A percentile compares a stretch with the other conserved stretches of the same genome.
Evolutionary conservation across 1,140 invertebrate species (phyloP).

Genomic region (Protaetia brevitarsis): DNA sequence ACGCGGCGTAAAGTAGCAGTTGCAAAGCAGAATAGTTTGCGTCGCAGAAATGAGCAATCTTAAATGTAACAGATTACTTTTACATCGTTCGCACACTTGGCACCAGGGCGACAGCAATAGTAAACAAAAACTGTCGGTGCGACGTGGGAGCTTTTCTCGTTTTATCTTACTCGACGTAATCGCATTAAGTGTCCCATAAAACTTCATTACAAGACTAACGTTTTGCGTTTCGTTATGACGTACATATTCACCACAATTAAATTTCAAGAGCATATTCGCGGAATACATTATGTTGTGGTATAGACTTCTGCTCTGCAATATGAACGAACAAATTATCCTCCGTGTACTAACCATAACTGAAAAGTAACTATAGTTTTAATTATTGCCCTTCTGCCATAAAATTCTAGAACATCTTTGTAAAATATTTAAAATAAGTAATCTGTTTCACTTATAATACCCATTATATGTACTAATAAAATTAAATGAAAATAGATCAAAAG

Average conservation of each 20-base stretch:
- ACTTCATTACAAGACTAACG: conserved; percentile 1
- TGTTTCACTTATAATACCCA: too few relatives aligned
- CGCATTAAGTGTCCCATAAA: conserved; percentile 8
- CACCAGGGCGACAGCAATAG: background rate
- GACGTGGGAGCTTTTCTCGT: background rate
- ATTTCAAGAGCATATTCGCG: background rate
- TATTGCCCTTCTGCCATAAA: too few relatives aligned
- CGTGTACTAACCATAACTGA: too few relatives aligned
- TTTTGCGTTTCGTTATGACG: conserved; percentile 8
- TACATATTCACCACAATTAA: conserved; percentile 3
- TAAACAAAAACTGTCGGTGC: background rate
- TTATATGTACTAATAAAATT: too few relatives aligned
- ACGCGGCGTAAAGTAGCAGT: background rate
- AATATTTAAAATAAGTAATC: too few relatives aligned
- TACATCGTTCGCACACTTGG: background rate
- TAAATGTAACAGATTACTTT: background rate
- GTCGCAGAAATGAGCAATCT: background rate
- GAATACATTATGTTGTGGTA: too few relatives aligned
- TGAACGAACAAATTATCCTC: too few relatives aligned
- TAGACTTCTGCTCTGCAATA: too few relatives aligned
- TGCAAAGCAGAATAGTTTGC: background rate
- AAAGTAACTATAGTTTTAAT: too few relatives aligned
- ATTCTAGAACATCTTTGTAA: too few relatives aligned
- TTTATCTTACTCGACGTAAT: background rate
- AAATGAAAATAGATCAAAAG: too few relatives aligned